A percentile compares a stretch with the other conserved stretches of the same genome.
These are phyloP conservation scores for Mus pahari DNA, from an alignment of 2,113 vertebrate species.

Conservation along the genomic window DNA sequence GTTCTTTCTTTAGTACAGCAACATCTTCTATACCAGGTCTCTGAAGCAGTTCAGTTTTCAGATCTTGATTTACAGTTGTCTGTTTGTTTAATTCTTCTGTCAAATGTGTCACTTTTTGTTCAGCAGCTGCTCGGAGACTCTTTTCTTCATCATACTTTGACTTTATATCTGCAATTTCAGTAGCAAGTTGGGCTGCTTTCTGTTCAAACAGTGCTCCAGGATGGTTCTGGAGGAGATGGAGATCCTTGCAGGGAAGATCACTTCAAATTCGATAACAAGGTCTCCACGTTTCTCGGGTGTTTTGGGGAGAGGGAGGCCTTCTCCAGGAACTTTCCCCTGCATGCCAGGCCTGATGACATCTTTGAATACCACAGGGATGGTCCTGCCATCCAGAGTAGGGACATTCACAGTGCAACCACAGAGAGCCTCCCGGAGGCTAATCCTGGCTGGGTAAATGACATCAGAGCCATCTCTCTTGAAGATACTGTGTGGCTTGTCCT, in stretches of 20 bases:
- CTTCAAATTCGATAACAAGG: conserved; percentile 93
- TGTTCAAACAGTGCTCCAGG: conserved; percentile 96
- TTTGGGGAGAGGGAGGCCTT: conserved; percentile 94
- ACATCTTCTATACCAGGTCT: too few species aligned
- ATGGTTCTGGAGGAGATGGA: conserved; percentile 87
- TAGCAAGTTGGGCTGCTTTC: conserved; percentile 97
- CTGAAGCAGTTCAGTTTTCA: conserved; percentile 95
- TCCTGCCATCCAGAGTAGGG: conserved; percentile 92
- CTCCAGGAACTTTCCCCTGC: conserved; percentile 90
- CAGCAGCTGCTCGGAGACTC: conserved; percentile 91
- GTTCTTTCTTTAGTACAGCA: too few species aligned
- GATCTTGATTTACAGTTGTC: conserved; percentile 88
- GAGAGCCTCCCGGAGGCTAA: conserved; percentile 94
- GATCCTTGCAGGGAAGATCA: conserved; percentile 93
- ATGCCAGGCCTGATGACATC: conserved; percentile 93
- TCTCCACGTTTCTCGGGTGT: conserved; percentile 92
- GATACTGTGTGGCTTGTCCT: conserved; percentile 94
- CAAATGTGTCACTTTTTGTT: conserved; percentile 90
- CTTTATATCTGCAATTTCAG: conserved; percentile 98
- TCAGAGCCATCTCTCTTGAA: conserved; percentile 94
- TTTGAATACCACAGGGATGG: conserved; percentile 86
- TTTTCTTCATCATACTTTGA: conserved; percentile 97
- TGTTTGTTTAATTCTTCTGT: conserved; percentile 92
- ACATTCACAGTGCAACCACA: conserved; percentile 91
- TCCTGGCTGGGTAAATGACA: conserved; percentile 91